Percentiles rank a stretch among this genome's conserved stretches.
These are phyloP conservation scores for Papilio gigon DNA, from an alignment of 2,888 invertebrate species.

Conservation along the genomic window DNA sequence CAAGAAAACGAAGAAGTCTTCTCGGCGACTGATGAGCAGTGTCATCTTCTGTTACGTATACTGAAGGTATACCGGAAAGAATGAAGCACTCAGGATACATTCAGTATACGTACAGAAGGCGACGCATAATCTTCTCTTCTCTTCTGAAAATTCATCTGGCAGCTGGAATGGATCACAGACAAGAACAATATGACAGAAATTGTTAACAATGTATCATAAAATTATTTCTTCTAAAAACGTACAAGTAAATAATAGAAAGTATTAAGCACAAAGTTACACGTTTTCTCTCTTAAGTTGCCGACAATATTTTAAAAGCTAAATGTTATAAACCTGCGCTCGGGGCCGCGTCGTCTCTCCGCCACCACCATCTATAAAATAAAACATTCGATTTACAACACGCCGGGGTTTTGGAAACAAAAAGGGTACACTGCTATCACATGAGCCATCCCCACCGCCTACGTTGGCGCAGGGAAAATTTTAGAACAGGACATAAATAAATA, in stretches of 20 bases:
- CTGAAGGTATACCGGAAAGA: constrained; percentile 99
- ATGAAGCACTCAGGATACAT: constrained; percentile 99
- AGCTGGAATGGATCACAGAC: constrained; percentile 47
- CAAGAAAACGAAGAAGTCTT: constrained; percentile 48
- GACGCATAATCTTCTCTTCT: constrained; percentile 82
- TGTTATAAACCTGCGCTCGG: constrained; percentile 60
- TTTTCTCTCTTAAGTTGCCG: constrained; percentile 44
- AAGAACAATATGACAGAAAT: not conserved
- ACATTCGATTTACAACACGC: constrained; percentile 79
- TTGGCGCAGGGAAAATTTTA: constrained; percentile 55
- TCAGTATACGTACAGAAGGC: constrained; percentile 99
- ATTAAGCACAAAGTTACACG: constrained; percentile 9
- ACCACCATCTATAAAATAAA: constrained; percentile 80
- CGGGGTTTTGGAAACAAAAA: constrained; percentile 72
- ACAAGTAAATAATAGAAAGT: not conserved
- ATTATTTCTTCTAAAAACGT: constrained; percentile 1
- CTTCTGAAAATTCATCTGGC: constrained; percentile 47
- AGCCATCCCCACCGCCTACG: constrained; percentile 60
- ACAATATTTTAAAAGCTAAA: constrained; percentile 75
- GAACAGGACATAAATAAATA: constrained; percentile 61
- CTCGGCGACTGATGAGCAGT: constrained; percentile 83
- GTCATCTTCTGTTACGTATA: constrained; percentile 99
- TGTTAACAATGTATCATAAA: not conserved
- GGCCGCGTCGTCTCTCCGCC: constrained; percentile 63
- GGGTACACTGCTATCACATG: constrained; percentile 75